These are phyloP conservation scores for Julus scandinavius DNA, from an alignment of 2,888 invertebrate species.

Conservation along the genomic window DNA sequence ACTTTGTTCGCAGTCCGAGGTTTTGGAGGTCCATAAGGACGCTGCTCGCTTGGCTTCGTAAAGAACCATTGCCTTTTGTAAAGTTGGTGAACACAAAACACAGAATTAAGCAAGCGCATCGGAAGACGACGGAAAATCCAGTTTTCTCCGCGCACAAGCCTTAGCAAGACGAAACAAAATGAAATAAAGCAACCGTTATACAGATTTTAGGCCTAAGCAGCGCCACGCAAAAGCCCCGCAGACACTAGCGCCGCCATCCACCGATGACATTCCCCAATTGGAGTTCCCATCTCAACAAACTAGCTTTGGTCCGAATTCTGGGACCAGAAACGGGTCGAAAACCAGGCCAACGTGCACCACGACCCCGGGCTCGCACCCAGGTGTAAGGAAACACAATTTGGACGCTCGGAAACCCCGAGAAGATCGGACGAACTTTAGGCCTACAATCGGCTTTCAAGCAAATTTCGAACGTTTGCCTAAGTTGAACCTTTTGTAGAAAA, in stretches of 20 bases:
- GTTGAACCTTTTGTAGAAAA: background rate
- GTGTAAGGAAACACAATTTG: background rate
- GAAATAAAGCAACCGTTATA: constrained; percentile 30
- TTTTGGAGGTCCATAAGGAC: background rate
- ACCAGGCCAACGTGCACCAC: background rate
- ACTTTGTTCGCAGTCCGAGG: background rate
- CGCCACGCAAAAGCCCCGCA: background rate
- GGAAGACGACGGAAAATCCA: background rate
- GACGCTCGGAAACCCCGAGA: background rate
- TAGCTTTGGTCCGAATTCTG: background rate
- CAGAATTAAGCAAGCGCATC: background rate
- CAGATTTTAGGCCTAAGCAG: background rate
- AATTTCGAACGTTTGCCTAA: background rate
- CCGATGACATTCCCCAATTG: background rate
- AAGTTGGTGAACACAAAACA: background rate
- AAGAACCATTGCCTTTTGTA: background rate
- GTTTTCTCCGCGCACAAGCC: background rate
- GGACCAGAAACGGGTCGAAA: background rate
- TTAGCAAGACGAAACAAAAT: background rate
- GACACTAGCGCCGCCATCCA: constrained; percentile 21
- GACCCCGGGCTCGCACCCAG: background rate
- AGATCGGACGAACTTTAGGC: background rate
- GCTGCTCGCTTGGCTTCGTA: background rate
- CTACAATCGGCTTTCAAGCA: constrained; percentile 10
- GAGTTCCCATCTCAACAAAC: background rate